Base-by-base conservation (phyloP, 2,888 invertebrate species). In the Sipha maydis region DNA sequence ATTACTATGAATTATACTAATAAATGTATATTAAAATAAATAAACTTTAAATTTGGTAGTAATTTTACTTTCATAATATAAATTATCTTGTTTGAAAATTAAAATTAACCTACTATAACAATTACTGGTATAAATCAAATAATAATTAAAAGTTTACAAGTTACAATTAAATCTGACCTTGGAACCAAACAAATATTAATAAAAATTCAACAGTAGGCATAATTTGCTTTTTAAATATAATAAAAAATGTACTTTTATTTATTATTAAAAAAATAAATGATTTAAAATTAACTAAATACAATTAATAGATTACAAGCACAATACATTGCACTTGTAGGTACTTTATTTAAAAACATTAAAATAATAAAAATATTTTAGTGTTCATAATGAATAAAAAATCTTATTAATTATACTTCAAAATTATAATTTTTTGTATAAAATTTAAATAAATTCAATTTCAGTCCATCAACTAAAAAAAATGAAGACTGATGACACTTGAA, bases 131-230 rank as follows among this genome's bases (percentile, higher is more conserved):
- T 41, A 69, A 67, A 73, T 54, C 54, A 83, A 83, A 73, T 48
- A 54, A 83, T 83, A 54, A 54, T 8, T 54, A 17, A 34, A 84
- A 34, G 17, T 84, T 31, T 61, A 61, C 3, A 25, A 61, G 4
- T 31, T 54, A 76, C 31, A 85, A 77, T 48, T n/a, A 83, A 54
- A 83, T 67, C 31, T 69, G 77, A 85, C 75, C 78, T 85, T 85
- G 85, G 38, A 48, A 19, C 61, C 21, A n/a, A n/a, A n/a, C 56
- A 85, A 85, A 21, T 54, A 61, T 54, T 28, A 69, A 82, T 82
- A 48, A 82, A 48, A 69, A 11, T 48, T 82, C 19, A 71, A 71
- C 31, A 71, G n/a, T 34, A 34, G 19, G 14, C 7, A 25, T 48
- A 48, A n/a, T 79, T 61, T 61, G 4, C 61, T 21, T 61, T 61